Conservation (phyloP, 2,797 vertebrate species). For the Carcharodon carcharias region DNA sequence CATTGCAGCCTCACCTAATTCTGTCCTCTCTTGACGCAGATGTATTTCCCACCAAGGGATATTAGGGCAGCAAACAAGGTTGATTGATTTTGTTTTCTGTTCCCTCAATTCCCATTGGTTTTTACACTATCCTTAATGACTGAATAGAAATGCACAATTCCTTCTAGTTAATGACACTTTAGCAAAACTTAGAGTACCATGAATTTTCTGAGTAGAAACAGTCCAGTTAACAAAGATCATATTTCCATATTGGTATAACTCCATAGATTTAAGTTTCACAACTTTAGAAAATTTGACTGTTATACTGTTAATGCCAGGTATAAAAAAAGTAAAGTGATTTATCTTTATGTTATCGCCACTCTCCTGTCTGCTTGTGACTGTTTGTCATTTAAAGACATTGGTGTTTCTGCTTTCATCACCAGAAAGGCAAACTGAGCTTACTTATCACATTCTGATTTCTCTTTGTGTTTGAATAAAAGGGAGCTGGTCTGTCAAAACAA, state of each 20-base stretch:
- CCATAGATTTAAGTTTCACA: neutral
- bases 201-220: neutral
- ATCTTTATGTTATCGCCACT: neutral
- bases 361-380: constrained; percentile 1
- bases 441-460: constrained; percentile 14
- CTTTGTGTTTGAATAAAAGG: constrained; percentile 35
- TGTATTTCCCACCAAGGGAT: neutral
- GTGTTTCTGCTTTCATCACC: constrained; percentile 16
- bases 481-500: constrained; percentile 23
- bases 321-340: neutral
- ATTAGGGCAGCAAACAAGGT: neutral
- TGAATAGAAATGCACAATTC: neutral
- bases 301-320: neutral
- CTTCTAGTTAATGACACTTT: neutral
- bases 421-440: constrained; percentile 13
- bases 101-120: neutral
- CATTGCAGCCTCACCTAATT: neutral
- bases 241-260: neutral
- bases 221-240: neutral
- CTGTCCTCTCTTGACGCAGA: neutral
- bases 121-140: neutral
- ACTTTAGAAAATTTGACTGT: neutral
- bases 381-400: constrained; percentile 5
- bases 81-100: neutral
- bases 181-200: neutral